Evolutionary conservation across 2,797 vertebrate species (phyloP).

Genomic region (Mormyrus hasselquistii): DNA sequence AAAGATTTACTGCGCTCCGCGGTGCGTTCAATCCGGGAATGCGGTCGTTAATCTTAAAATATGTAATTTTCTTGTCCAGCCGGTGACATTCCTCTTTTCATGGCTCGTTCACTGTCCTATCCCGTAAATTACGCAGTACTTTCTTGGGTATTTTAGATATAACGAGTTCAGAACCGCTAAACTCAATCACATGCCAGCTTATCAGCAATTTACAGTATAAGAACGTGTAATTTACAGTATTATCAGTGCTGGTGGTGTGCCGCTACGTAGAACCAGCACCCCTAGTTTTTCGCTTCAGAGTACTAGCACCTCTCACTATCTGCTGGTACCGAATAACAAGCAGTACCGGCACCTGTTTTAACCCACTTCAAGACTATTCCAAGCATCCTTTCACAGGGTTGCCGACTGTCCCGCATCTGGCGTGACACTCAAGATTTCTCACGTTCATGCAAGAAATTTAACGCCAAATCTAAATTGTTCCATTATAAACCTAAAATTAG

Average conservation of each 20-base stretch:
- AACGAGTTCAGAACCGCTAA: not conserved
- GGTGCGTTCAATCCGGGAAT: not conserved
- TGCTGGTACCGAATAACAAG: not conserved
- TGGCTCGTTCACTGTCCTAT: not conserved
- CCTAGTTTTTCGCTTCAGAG: not conserved
- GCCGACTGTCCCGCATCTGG: not conserved
- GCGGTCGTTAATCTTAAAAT: not conserved
- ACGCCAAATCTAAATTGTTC: not conserved
- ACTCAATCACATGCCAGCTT: not conserved
- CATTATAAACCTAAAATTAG: not conserved
- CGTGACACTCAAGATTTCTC: not conserved
- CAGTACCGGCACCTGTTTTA: not conserved
- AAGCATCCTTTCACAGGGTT: not conserved
- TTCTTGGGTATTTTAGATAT: not conserved
- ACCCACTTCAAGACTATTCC: not conserved
- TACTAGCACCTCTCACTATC: not conserved
- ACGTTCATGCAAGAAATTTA: not conserved
- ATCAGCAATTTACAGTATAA: not conserved
- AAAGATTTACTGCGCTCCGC: not conserved
- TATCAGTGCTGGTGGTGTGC: not conserved
- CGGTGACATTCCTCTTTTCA: not conserved
- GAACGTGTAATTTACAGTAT: not conserved
- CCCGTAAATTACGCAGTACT: not conserved
- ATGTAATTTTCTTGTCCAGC: constrained; percentile 10
- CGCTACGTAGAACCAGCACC: not conserved